A percentile compares a stretch with the other conserved stretches of the same genome.
Evolutionary conservation across 1,140 invertebrate species (phyloP).

Genomic region (Musca domestica): DNA sequence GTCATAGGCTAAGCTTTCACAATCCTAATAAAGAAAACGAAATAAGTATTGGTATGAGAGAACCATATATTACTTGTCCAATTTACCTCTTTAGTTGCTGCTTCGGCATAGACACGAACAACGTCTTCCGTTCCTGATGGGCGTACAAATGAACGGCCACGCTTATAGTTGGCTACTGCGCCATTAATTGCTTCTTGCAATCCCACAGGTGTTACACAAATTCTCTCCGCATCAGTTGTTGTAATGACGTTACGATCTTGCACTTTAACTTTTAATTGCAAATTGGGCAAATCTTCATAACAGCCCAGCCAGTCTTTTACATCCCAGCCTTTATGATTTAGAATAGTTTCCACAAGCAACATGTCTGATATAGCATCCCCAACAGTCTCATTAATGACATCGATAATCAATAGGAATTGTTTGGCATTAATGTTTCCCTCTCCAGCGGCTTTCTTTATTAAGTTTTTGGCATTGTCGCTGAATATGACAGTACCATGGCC

Average conservation of each 20-base stretch:
- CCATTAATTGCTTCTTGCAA: conserved; percentile 81
- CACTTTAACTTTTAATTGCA: conserved; percentile 85
- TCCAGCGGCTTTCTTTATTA: conserved; percentile 42
- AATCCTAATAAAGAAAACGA: conserved; percentile 54
- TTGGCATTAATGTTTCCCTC: conserved; percentile 55
- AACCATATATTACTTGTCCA: neutral
- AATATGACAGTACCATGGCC: conserved; percentile 95
- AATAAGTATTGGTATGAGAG: neutral
- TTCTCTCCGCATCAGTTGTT: conserved; percentile 83
- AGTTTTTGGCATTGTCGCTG: conserved; percentile 62
- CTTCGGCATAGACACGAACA: conserved; percentile 94
- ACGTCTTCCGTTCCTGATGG: conserved; percentile 98
- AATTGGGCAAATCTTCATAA: conserved; percentile 77
- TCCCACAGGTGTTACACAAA: conserved; percentile 73
- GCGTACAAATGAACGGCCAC: conserved; percentile 84
- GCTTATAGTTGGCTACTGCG: conserved; percentile 66
- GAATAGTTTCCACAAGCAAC: conserved; percentile 88
- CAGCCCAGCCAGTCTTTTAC: conserved; percentile 74
- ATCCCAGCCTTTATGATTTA: conserved; percentile 77
- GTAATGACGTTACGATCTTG: conserved; percentile 79
- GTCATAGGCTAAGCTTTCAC: conserved; percentile 72
- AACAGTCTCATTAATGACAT: conserved; percentile 92
- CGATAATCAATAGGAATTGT: conserved; percentile 68
- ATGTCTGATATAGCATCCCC: conserved; percentile 97
- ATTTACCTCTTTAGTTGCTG: conserved; percentile 66